These are phyloP conservation scores for Aleiodes leptofemur DNA, from an alignment of 2,888 invertebrate genomes.

Conservation along the genomic window DNA sequence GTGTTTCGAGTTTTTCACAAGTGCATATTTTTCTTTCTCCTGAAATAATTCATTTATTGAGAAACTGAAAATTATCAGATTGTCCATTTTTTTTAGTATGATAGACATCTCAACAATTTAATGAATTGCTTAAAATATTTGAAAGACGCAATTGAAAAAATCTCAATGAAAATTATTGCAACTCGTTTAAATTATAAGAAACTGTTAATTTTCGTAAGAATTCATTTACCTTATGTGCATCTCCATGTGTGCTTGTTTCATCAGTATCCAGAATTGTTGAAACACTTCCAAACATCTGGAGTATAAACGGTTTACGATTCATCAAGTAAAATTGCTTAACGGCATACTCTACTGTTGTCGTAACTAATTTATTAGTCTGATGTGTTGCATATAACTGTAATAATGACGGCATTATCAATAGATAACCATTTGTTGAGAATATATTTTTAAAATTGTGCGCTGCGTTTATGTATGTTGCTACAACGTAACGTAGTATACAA, in stretches of 20 bases:
- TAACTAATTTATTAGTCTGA: slow-evolving; percentile 96
- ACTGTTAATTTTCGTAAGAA: not conserved
- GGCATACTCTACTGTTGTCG: slow-evolving; percentile 97
- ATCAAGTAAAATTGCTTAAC: slow-evolving; percentile 99
- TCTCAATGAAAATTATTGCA: too few relatives aligned
- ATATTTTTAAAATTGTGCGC: slow-evolving; percentile 99
- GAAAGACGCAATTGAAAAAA: too few relatives aligned
- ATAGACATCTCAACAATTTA: too few relatives aligned
- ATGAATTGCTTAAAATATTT: too few relatives aligned
- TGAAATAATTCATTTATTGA: too few relatives aligned
- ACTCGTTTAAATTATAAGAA: not conserved
- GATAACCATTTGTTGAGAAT: slow-evolving; percentile 97
- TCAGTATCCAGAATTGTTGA: slow-evolving; percentile 97
- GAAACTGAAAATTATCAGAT: too few relatives aligned
- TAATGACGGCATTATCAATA: slow-evolving; percentile 98
- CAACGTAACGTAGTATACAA: slow-evolving; percentile 94
- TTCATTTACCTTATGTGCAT: slow-evolving; percentile 88
- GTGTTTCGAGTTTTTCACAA: too few relatives aligned
- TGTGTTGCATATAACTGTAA: slow-evolving; percentile 98
- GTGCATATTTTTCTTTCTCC: too few relatives aligned
- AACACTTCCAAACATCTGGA: slow-evolving; percentile 99
- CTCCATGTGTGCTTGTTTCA: slow-evolving; percentile 90
- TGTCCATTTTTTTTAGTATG: too few relatives aligned
- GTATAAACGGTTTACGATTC: slow-evolving; percentile 97
- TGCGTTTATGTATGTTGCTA: slow-evolving; percentile 98